phyloP scores from a whole-genome alignment of 1,140 invertebrate species.

The Mylabris phalerata region DNA sequence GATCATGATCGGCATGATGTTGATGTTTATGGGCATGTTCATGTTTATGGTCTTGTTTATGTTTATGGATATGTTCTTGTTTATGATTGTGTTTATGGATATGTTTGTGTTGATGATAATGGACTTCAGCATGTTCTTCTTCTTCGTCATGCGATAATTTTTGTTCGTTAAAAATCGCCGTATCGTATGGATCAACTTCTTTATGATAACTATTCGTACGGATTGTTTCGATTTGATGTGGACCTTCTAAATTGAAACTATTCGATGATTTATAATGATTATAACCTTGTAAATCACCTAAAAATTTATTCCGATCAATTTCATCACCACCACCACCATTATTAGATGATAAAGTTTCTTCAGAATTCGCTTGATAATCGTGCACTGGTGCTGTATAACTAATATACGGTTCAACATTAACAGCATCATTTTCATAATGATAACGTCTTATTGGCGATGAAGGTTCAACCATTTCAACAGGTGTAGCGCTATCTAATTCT shows the following conservation, averaged over 20 bases:
- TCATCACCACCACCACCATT: too few relatives aligned
- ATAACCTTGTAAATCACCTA: slow-evolving; percentile 8
- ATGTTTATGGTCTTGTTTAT: slow-evolving; percentile 24
- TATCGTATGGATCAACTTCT: slow-evolving; percentile 21
- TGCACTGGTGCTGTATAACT: too few relatives aligned
- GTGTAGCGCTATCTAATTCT: slow-evolving; percentile 4
- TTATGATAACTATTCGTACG: slow-evolving; percentile 25
- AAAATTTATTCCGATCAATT: too few relatives aligned
- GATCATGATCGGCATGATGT: slow-evolving; percentile 16
- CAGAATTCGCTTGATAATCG: too few relatives aligned
- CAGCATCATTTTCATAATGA: too few relatives aligned
- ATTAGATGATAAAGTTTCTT: too few relatives aligned
- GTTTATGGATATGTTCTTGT: slow-evolving; percentile 25
- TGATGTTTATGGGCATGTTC: slow-evolving; percentile 22
- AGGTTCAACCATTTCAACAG: background rate
- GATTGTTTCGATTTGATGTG: slow-evolving; percentile 29
- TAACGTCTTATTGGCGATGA: too few relatives aligned
- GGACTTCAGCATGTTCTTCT: slow-evolving; percentile 24
- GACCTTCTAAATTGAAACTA: slow-evolving; percentile 27
- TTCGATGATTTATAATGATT: slow-evolving; percentile 26
- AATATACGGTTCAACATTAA: too few relatives aligned
- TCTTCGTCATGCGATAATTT: slow-evolving; percentile 8
- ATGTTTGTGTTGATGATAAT: slow-evolving; percentile 29
- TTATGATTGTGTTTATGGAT: slow-evolving; percentile 28
- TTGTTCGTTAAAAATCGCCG: slow-evolving; percentile 13